phyloP scores from a whole-genome alignment of 2,888 invertebrate genomes.

The Apodemia mormo region DNA sequence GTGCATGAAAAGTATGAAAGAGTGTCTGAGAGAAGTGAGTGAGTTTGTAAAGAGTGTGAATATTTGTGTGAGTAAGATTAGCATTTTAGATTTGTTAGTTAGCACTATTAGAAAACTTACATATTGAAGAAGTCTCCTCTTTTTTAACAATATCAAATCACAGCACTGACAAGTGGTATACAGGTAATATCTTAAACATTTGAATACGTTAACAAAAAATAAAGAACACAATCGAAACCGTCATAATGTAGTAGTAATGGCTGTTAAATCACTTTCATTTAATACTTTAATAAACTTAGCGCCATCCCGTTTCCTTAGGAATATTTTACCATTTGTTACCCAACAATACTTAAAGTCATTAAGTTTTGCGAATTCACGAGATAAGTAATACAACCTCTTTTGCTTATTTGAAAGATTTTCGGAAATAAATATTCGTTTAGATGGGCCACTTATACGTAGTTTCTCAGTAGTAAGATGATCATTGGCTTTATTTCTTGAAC shows the following conservation, averaged over 20 bases:
- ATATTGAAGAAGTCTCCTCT: neutral
- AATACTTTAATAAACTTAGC: constrained; percentile 12
- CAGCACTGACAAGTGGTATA: neutral
- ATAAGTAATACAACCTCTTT: constrained; percentile 14
- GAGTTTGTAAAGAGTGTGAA: neutral
- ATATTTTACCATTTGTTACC: constrained; percentile 17
- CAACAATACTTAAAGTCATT: constrained; percentile 18
- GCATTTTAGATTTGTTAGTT: neutral
- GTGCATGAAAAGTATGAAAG: neutral
- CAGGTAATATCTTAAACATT: neutral
- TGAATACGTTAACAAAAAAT: neutral
- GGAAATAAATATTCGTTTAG: neutral
- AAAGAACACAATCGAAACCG: neutral
- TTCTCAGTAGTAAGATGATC: constrained; percentile 1
- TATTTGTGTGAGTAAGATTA: neutral
- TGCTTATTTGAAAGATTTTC: constrained; percentile 5
- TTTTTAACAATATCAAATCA: neutral
- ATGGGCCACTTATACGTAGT: neutral
- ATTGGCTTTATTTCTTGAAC: neutral
- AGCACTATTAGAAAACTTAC: neutral
- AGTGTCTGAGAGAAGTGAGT: neutral
- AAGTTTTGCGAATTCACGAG: constrained; percentile 2
- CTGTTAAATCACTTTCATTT: constrained; percentile 14
- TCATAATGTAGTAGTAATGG: neutral
- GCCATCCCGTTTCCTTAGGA: constrained; percentile 7